A percentile compares a stretch with the other conserved stretches of the same genome.
Conservation (phyloP, 2,797 vertebrate species). For the Fistularia commersonii region DNA sequence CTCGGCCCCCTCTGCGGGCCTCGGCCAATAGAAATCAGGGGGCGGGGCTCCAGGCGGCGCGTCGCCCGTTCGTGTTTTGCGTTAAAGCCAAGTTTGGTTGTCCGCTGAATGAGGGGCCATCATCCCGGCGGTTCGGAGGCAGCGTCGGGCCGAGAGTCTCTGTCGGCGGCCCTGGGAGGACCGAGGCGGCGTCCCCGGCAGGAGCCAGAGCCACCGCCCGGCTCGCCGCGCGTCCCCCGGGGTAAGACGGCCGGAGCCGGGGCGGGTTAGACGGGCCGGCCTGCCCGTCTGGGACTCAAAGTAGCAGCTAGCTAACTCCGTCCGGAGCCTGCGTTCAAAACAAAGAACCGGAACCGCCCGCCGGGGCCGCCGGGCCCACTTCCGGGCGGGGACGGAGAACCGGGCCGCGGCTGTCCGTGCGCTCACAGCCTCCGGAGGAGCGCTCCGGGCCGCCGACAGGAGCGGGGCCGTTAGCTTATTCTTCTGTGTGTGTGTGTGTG, state of each 20-base stretch:
- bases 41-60: slow-evolving; percentile 31
- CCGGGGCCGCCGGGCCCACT: slow-evolving; percentile 2
- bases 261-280: slow-evolving; percentile 18
- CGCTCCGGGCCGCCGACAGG: slow-evolving; percentile 8
- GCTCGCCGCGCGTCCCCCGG: slow-evolving; percentile 1
- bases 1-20: too few relatives aligned
- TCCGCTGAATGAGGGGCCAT: slow-evolving; percentile 68
- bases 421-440: neutral
- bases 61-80: slow-evolving; percentile 11
- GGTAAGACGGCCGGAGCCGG: too few relatives aligned
- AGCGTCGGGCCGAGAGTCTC: slow-evolving; percentile 56
- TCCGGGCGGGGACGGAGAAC: too few relatives aligned
- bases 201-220: slow-evolving; percentile 17
- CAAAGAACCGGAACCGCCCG: slow-evolving; percentile 16
- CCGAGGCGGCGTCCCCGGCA: slow-evolving; percentile 16
- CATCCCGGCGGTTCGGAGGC: slow-evolving; percentile 53
- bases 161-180: slow-evolving; percentile 26
- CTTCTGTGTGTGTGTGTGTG: slow-evolving; percentile 12
- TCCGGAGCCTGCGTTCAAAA: too few relatives aligned
- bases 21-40: slow-evolving; percentile 38
- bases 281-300: slow-evolving; percentile 62
- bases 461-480: slow-evolving; percentile 50
- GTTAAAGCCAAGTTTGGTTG: slow-evolving; percentile 63
- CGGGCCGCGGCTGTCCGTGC: slow-evolving; percentile 47
- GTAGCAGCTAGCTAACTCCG: slow-evolving; percentile 69